phyloP scores from a whole-genome alignment of 2,888 invertebrate species.

The Chrysolina haemoptera region DNA sequence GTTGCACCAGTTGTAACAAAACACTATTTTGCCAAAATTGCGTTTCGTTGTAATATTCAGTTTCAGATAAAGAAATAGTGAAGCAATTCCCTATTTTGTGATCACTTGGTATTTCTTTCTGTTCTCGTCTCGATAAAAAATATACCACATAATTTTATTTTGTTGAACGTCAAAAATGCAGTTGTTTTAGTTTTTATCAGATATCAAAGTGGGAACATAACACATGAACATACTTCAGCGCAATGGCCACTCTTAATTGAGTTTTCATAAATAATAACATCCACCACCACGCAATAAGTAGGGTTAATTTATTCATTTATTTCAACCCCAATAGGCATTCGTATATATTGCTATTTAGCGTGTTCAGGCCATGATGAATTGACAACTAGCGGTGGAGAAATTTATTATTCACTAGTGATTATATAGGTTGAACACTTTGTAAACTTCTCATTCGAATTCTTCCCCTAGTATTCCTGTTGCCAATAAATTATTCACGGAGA shows the following conservation, averaged over 20 bases:
- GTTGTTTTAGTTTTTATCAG: no score
- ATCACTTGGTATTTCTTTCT: no score
- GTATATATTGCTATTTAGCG: conserved; percentile 27
- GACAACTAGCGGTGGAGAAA: conserved; percentile 8
- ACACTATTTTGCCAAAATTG: no score
- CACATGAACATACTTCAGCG: neutral
- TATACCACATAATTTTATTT: no score
- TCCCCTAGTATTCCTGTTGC: neutral
- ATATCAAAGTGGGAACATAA: no score
- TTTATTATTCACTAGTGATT: conserved; percentile 23
- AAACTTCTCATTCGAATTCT: conserved; percentile 14
- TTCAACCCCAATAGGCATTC: conserved; percentile 15
- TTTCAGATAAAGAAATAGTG: no score
- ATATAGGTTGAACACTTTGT: conserved; percentile 16
- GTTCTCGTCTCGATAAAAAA: no score
- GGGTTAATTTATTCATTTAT: conserved; percentile 16
- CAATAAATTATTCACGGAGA: neutral
- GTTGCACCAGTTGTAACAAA: no score
- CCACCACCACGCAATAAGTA: neutral
- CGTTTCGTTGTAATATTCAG: no score
- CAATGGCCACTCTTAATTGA: neutral
- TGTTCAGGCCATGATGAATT: conserved; percentile 26
- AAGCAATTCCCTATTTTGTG: no score
- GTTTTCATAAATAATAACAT: neutral
- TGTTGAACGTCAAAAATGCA: no score